These are phyloP conservation scores for Sitophilus oryzae DNA, from an alignment of 1,140 invertebrate genomes.

Conservation along the genomic window DNA sequence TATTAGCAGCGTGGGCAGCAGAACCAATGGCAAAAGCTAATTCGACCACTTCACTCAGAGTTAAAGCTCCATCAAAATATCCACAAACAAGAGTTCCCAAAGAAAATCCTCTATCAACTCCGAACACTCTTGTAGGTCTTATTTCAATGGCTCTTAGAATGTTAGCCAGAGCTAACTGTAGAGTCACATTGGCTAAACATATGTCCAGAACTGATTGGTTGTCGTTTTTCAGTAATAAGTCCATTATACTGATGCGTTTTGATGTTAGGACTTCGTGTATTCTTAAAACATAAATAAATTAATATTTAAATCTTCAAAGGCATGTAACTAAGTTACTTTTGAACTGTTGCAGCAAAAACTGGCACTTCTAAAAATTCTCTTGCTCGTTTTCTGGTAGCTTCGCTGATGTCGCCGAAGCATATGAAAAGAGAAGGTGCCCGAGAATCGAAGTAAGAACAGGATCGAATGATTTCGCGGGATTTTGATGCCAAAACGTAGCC, in stretches of 20 bases:
- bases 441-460: not conserved
- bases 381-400: not conserved
- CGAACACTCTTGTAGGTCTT: not conserved
- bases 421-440: not conserved
- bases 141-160: not conserved
- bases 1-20: not conserved
- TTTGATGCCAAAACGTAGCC: slow-evolving; percentile 6
- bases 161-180: not conserved
- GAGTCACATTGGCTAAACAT: not conserved
- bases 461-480: slow-evolving; percentile 6
- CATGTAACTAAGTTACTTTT: slow-evolving; percentile 4
- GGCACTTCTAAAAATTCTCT: slow-evolving; percentile 4
- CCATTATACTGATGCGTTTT: slow-evolving; percentile 2
- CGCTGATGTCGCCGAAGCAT: slow-evolving; percentile 2
- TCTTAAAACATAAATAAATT: not conserved
- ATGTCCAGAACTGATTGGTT: not conserved
- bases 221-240: not conserved
- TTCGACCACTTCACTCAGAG: not conserved
- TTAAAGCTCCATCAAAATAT: not conserved
- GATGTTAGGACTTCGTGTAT: slow-evolving; percentile 3
- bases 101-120: not conserved
- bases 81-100: not conserved
- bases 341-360: not conserved
- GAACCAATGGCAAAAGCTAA: not conserved
- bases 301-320: not conserved